These are phyloP conservation scores for Cromileptes altivelis DNA, from an alignment of 2,113 vertebrate species.

Conservation along the genomic window DNA sequence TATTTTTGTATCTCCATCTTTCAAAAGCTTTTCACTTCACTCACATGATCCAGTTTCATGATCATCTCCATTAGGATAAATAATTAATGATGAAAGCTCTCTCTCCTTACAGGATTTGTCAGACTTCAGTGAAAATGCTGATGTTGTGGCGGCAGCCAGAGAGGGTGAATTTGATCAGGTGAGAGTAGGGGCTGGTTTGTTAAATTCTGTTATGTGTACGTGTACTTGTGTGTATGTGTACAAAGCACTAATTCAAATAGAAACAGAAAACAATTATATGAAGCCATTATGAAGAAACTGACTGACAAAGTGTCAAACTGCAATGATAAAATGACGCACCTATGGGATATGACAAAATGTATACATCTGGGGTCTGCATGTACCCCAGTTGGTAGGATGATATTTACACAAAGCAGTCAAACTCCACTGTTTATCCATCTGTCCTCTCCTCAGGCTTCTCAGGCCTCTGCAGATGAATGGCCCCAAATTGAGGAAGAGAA, in stretches of 20 bases:
- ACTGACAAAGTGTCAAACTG: background rate
- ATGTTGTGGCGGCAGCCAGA: background rate
- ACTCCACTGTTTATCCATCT: background rate
- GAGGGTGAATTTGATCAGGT: constrained; percentile 72
- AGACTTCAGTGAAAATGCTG: constrained; percentile 37
- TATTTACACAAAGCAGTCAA: background rate
- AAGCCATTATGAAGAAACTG: no score
- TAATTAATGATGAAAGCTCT: background rate
- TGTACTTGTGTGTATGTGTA: no score
- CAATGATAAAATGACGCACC: background rate
- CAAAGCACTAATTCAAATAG: no score
- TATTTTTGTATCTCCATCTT: background rate
- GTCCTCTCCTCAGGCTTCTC: constrained; percentile 50
- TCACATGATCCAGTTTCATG: background rate
- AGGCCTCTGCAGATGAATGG: constrained; percentile 63
- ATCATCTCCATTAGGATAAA: background rate
- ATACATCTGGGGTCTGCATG: background rate
- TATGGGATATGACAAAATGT: background rate
- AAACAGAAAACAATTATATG: no score
- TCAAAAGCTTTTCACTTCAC: background rate
- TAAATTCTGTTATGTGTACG: no score
- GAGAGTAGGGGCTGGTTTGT: background rate
- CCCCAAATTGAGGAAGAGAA: background rate
- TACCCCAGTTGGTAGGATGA: background rate
- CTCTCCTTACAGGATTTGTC: constrained; percentile 47